Conservation (phyloP, 2,888 invertebrate genomes). For the Epinotia nisella region DNA sequence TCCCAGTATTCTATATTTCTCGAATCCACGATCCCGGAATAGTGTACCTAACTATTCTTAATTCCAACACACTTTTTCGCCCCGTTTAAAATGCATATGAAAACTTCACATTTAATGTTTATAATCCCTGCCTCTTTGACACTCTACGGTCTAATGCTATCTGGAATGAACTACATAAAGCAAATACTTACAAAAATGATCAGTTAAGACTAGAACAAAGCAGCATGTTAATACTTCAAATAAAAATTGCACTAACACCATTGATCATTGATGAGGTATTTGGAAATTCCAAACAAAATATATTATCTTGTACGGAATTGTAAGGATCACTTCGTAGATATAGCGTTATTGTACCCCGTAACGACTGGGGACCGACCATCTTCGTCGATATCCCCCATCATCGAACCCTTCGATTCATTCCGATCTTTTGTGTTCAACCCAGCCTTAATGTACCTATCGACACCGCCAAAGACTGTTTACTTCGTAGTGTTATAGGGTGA, state of each 20-base stretch:
- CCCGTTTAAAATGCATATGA: no score
- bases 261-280: not conserved
- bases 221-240: not conserved
- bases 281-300: conserved; percentile 1
- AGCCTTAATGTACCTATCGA: conserved; percentile 29
- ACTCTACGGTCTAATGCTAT: no score
- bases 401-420: conserved; percentile 42
- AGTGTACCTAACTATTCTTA: no score
- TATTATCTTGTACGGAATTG: conserved; percentile 1
- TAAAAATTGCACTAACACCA: not conserved
- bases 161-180: no score
- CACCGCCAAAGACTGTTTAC: conserved; percentile 5
- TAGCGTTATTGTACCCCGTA: conserved; percentile 28
- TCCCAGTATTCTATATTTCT: no score
- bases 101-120: no score
- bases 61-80: no score
- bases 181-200: no score
- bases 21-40: no score
- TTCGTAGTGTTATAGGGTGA: conserved; percentile 15
- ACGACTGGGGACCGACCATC: conserved; percentile 36
- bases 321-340: conserved; percentile 22
- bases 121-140: no score
- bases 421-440: conserved; percentile 39
- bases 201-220: no score
- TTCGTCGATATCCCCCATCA: conserved; percentile 28